Evolutionary conservation across 2,113 vertebrate species (phyloP).

Genomic region (Aegypius monachus): DNA sequence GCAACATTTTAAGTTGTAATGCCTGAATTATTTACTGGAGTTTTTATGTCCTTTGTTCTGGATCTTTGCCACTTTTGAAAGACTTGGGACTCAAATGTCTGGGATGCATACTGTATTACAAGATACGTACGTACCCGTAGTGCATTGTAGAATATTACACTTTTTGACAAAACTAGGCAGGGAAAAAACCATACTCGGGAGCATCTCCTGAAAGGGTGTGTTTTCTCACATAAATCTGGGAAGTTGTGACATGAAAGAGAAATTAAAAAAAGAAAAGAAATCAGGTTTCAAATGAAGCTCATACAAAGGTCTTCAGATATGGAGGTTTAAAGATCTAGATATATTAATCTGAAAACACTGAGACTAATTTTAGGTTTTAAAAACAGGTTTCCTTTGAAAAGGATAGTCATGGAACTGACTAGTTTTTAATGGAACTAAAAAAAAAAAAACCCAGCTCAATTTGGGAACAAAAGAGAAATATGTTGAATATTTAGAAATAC

Average conservation of each 20-base stretch:
- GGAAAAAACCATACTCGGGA: not conserved
- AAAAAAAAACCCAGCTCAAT: not conserved
- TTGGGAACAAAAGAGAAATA: not conserved
- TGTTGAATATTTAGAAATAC: not conserved
- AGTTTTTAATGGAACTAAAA: not conserved
- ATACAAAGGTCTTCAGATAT: not conserved
- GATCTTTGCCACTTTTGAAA: not conserved
- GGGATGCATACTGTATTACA: not conserved
- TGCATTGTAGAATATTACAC: not conserved
- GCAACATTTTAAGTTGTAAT: not conserved
- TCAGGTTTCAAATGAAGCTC: not conserved
- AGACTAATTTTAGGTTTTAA: not conserved
- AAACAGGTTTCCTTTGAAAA: not conserved
- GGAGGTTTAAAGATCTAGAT: not conserved
- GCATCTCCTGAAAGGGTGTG: accelerated
- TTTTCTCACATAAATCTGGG: not conserved
- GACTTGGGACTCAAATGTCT: not conserved
- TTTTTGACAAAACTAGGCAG: not conserved
- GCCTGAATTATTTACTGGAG: not conserved
- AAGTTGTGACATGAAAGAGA: not conserved
- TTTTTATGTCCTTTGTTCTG: not conserved
- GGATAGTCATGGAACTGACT: not conserved
- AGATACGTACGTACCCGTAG: accelerated
- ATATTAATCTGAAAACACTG: not conserved
- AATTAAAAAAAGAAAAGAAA: not conserved